These are phyloP conservation scores for Gambusia yucatana DNA, from an alignment of 2,797 vertebrate genomes.

Conservation along the genomic window DNA sequence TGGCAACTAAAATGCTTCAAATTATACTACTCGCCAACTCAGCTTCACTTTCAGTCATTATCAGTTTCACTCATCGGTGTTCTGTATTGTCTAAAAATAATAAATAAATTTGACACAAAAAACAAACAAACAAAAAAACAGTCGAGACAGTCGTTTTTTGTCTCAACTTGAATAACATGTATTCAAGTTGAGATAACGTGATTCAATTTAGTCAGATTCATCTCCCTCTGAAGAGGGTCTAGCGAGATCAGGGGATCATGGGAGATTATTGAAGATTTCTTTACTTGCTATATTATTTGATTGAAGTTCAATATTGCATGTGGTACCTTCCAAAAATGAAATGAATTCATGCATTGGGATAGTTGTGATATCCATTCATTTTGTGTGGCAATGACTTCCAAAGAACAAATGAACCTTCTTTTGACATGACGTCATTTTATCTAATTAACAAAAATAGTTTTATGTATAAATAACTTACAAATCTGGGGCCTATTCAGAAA, in stretches of 20 bases:
- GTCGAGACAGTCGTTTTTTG: too few relatives aligned
- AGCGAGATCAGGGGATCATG: too few relatives aligned
- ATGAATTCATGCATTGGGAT: neutral
- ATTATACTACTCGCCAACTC: neutral
- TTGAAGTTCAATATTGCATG: neutral
- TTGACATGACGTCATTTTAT: neutral
- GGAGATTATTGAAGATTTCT: too few relatives aligned
- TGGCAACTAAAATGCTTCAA: neutral
- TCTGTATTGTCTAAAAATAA: neutral
- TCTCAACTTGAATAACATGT: too few relatives aligned
- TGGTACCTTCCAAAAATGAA: neutral
- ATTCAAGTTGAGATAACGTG: too few relatives aligned
- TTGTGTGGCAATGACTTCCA: neutral
- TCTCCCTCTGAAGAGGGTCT: too few relatives aligned
- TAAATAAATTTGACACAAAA: neutral
- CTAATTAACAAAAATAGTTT: neutral
- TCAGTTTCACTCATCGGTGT: neutral
- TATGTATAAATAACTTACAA: neutral
- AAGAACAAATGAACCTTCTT: neutral
- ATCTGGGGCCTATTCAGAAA: neutral
- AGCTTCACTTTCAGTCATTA: neutral
- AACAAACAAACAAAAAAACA: neutral
- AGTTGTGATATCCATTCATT: neutral
- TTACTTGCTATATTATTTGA: too few relatives aligned
- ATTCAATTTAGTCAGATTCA: too few relatives aligned